A percentile compares a stretch with the other conserved stretches of the same genome.
Conservation (phyloP, 1,140 invertebrate genomes). For the Thaumetopoea pityocampa region DNA sequence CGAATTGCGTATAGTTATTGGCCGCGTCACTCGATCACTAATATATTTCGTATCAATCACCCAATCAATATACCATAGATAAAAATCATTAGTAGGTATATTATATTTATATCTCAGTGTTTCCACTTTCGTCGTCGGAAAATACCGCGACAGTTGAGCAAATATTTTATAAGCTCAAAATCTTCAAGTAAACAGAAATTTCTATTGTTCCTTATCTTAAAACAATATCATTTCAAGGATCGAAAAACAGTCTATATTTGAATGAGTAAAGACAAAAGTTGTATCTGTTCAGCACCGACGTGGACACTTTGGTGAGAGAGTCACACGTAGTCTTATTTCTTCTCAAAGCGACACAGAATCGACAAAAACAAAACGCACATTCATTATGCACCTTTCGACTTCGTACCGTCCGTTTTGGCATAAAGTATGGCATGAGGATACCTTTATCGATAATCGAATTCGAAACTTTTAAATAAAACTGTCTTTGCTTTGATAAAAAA, state of each 20-base stretch:
- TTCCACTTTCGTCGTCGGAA: neutral
- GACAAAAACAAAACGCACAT: constrained; percentile 45
- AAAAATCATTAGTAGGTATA: no score
- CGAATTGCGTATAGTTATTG: neutral
- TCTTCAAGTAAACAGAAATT: constrained; percentile 11
- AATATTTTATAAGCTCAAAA: constrained; percentile 7
- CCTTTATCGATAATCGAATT: constrained; percentile 34
- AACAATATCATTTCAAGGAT: constrained; percentile 21
- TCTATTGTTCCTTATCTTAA: constrained; percentile 39
- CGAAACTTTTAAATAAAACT: neutral
- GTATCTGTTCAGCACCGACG: constrained; percentile 57
- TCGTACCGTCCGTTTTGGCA: constrained; percentile 37
- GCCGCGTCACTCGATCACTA: no score
- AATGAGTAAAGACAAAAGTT: constrained; percentile 66
- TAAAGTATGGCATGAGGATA: constrained; percentile 65
- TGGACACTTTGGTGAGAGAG: constrained; percentile 49
- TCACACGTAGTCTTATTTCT: constrained; percentile 50
- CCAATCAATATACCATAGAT: no score
- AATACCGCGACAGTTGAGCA: constrained; percentile 22
- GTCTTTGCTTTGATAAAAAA: no score
- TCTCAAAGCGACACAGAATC: constrained; percentile 46
- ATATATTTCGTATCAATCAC: no score
- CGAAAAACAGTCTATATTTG: constrained; percentile 47
- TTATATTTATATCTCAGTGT: no score
- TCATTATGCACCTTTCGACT: constrained; percentile 56